phyloP scores from a whole-genome alignment of 1,140 invertebrate species.

The Neomicropteryx cornuta region DNA sequence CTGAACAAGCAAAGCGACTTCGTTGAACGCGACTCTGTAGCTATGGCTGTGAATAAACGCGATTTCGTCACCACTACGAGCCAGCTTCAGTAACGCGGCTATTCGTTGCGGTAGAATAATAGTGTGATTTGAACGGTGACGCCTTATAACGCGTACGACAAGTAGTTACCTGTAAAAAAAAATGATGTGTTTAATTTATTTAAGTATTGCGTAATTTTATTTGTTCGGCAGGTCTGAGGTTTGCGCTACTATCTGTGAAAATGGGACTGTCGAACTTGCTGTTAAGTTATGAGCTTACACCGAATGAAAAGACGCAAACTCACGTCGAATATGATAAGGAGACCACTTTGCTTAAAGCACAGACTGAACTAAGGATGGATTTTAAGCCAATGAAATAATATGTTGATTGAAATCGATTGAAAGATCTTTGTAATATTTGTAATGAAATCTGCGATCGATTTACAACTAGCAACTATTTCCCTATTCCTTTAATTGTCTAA shows the following conservation, averaged over 20 bases:
- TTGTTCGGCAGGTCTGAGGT: slow-evolving; percentile 8
- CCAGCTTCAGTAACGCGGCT: background rate
- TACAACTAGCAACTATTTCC: too few species aligned
- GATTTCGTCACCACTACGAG: background rate
- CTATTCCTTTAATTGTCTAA: too few species aligned
- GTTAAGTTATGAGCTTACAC: slow-evolving; percentile 9
- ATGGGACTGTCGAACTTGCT: slow-evolving; percentile 12
- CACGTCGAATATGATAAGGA: slow-evolving; percentile 10
- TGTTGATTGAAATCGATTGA: too few species aligned
- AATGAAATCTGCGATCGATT: too few species aligned
- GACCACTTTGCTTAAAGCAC: slow-evolving; percentile 10
- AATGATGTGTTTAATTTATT: background rate
- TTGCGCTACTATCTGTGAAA: slow-evolving; percentile 15
- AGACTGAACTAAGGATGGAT: slow-evolving; percentile 12
- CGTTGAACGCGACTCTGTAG: too few species aligned
- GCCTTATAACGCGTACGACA: background rate
- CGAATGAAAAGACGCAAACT: slow-evolving; percentile 10
- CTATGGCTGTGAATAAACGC: background rate
- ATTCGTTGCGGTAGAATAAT: background rate
- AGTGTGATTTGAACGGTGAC: background rate
- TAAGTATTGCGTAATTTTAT: background rate
- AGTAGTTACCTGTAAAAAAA: background rate
- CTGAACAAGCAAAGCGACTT: too few species aligned
- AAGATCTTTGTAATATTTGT: too few species aligned
- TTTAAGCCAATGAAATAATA: slow-evolving; percentile 4